Evolutionary conservation across 2,888 invertebrate genomes (phyloP).

Genomic region (Prenolepis imparis): DNA sequence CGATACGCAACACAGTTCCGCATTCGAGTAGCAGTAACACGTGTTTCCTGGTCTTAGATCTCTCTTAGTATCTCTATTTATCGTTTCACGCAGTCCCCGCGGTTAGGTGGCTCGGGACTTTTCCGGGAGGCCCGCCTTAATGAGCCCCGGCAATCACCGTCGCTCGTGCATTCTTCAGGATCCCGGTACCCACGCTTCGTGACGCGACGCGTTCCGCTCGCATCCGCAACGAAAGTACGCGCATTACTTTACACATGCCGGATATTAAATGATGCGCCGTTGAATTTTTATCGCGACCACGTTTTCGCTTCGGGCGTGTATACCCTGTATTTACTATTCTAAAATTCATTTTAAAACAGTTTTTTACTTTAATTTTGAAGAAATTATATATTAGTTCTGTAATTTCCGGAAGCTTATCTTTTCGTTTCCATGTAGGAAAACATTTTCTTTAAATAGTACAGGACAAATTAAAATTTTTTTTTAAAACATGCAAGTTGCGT

Average conservation of each 20-base stretch:
- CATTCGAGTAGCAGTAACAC: constrained; percentile 66
- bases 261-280: constrained; percentile 17
- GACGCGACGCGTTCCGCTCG: constrained; percentile 41
- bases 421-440: not conserved
- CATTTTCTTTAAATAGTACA: constrained; percentile 15
- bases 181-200: constrained; percentile 74
- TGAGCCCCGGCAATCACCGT: constrained; percentile 69
- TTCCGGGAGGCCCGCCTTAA: constrained; percentile 68
- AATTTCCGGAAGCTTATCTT: constrained; percentile 17
- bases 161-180: constrained; percentile 68
- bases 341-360: not conserved
- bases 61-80: constrained; percentile 75
- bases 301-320: not conserved
- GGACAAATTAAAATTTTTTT: not conserved
- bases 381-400: constrained; percentile 24
- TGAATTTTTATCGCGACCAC: not conserved
- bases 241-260: constrained; percentile 51
- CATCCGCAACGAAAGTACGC: constrained; percentile 60
- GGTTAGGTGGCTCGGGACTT: constrained; percentile 69
- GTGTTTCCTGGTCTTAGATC: constrained; percentile 74
- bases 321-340: constrained; percentile 15
- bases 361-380: constrained; percentile 25
- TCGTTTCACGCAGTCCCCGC: constrained; percentile 76
- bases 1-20: constrained; percentile 69
- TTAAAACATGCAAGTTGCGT: not conserved